Base-by-base conservation (phyloP, 2,113 vertebrate species). In the Clarias batrachus region DNA sequence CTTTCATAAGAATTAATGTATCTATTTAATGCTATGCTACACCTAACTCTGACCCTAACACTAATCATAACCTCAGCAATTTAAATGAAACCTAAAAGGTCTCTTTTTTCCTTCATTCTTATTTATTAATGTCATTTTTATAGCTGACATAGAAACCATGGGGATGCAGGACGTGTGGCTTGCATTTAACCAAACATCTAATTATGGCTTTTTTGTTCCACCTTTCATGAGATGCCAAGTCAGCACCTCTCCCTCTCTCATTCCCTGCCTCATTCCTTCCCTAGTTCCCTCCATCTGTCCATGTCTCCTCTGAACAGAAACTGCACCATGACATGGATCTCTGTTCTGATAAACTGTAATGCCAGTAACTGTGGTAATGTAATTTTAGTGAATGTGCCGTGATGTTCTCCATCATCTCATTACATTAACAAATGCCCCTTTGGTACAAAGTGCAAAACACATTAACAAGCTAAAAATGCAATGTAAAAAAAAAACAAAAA, bases 191-290 rank as follows among this genome's bases (percentile, higher is more conserved):
- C 81, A 65, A 82, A 25, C 81, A 48, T 82, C 81, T 66, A 82
- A 82, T 82, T 82, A 82, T 54, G 57, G 59, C 80, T 48, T 82
- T 82, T 48, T 82, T 82, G 65, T 82, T 82, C 62, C 62, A 82
- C 81, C 62, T 82, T 82, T 82, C 62, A 82, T 82, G 62, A 82
- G 41, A 66, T 54, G 81, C 81, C 81, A 82, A 82, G 81, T 82
- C 81, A 82, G 81, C 81, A 82, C 62, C 62, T 62, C 81, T 65
- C 78, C 78, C 19, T 81, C 78, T 81, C 57, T 59, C 16, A 54
- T 76, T 80, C 80, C 37, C 80, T 82, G 33, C 60, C 37, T 82
- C 62, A n/a, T 66, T 82, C 60, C 80, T 48, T 81, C 33, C 27
- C 8, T 81, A 6, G 4, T 63, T 81, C 81, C 25, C 37, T 82